Conservation (phyloP, 2,888 invertebrate species). For the Leucoma salicis region DNA sequence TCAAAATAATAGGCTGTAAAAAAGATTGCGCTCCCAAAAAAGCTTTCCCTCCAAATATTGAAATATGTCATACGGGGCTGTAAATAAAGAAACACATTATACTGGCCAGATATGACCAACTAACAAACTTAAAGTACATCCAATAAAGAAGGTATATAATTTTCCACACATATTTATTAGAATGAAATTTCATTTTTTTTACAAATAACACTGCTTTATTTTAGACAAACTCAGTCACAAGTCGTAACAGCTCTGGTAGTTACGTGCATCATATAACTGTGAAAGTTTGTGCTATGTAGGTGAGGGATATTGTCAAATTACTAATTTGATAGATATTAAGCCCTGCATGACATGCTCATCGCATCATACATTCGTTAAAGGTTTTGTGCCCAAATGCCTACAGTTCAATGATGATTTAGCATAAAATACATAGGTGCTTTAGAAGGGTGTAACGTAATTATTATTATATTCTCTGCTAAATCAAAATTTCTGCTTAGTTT, state of each 20-base stretch:
- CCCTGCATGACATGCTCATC: conserved; percentile 20
- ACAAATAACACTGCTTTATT: conserved; percentile 3
- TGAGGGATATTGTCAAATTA: conserved; percentile 18
- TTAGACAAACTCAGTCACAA: conserved; percentile 13
- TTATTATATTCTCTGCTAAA: too few relatives aligned
- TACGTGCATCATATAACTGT: conserved; percentile 23
- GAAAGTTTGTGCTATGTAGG: conserved; percentile 25
- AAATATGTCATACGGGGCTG: too few relatives aligned
- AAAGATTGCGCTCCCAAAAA: too few relatives aligned
- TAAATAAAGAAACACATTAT: too few relatives aligned
- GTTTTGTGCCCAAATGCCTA: conserved; percentile 23
- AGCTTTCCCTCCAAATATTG: too few relatives aligned
- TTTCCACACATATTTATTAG: too few relatives aligned
- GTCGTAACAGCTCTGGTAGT: conserved; percentile 16
- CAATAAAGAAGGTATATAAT: too few relatives aligned
- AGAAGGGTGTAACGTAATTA: conserved; percentile 1
- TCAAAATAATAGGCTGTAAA: too few relatives aligned
- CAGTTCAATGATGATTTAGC: conserved; percentile 18
- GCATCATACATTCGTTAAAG: conserved; percentile 21
- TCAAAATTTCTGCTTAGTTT: too few relatives aligned
- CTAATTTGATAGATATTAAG: conserved; percentile 19
- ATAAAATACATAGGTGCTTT: conserved; percentile 24
- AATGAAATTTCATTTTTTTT: conserved; percentile 11
- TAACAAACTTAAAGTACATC: too few relatives aligned
- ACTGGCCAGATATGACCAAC: too few relatives aligned